Base-by-base conservation (phyloP, 2,113 vertebrate species). In the Heterotilapia buettikoferi region DNA sequence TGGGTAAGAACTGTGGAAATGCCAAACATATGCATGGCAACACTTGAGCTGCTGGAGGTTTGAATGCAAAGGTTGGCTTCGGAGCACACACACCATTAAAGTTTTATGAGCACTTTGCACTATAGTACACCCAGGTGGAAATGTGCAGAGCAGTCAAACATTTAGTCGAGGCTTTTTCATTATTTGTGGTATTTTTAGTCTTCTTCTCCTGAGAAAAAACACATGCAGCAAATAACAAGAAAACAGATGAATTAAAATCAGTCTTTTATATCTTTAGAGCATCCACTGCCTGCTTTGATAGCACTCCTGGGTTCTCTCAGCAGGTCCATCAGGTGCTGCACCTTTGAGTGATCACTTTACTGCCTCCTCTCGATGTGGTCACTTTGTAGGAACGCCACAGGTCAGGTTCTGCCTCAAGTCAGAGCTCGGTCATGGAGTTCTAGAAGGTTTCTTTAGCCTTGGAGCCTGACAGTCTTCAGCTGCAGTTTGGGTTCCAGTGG, bases 171-270 rank as follows among this genome's bases (percentile, higher is more conserved):
- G 43, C 6, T 3, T 19, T 29, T 76, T 47, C 24, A 29, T 47
- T 47, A 29, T 76, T 47, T 11, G 9, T 29, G 5, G 21, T 73
- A 5, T 47, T 76, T 76, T 47, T 18, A 45, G 19, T 45, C 2
- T 9, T 73, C 66, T 45, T 9, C 21, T 26, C 21, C 38, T 73
- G 24, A 26, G 40, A 45, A 26, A 9, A 24, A 45, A 45, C 66
- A 26, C 12, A 13, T 14, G 4, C 19, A 40, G 33, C 6, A 68
- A 1, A 14, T 21, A 8, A 68, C 6, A 38, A 68, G 33, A 68
- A 38, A 71, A 40, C 3, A 16, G 13, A 9, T 0, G 12, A 24
- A 43, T 24, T 43, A 0, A 40, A 68, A 40, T 13, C 19, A 0
- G 4, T 7, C 31, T 7, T 71, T 43, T 9, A 16, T 24, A 16